Base-by-base conservation (phyloP, 2,888 invertebrate species). In the Panopea generosa region DNA sequence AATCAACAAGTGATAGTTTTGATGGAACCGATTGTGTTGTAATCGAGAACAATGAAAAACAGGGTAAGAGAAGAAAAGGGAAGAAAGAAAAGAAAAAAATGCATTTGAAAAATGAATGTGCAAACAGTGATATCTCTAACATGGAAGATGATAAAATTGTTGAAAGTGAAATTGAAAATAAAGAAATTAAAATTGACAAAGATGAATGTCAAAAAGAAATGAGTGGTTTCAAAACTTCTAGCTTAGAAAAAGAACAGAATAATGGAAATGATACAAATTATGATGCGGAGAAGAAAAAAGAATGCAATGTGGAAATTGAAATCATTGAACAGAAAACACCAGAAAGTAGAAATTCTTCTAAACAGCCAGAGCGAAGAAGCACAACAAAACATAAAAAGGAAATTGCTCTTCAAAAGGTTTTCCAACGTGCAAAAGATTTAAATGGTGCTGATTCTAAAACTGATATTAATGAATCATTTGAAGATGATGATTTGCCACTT, bases 311-410 rank as follows among this genome's bases (percentile, higher is more conserved):
- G 7, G 20, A n/a, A 11, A 29, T 29, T 1, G 22, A 33, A 62
- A 43, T 52, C 18, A 24, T 50, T 38, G 77, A 77, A 11, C 83
- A 87, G 56, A 81, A 84, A 57, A 87, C 86, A 7, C 87, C 86
- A 57, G 82, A 85, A 33, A 76, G 70, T 29, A 75, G 80, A 22
- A 78, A 62, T 22, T 61, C 72, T 24, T 45, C 53, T 18, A 71
- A 52, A 33, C 72, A 76, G 2, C 83, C 85, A 24, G 74, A 73
- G 18, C 79, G 86, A 47, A 78, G 83, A 33, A 86, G 86, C 27
- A 86, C 87, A 27, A 84, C 86, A n/a, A 86, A 86, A 53, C 80
- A 81, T 47, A 87, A 86, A 62, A 86, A 85, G 49, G 86, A 77
- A 52, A 84, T 76, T 2, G 84, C 84, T 22, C 82, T 82, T 45